phyloP scores from a whole-genome alignment of 2,888 invertebrate genomes.

The Drosophila kanekoi region DNA sequence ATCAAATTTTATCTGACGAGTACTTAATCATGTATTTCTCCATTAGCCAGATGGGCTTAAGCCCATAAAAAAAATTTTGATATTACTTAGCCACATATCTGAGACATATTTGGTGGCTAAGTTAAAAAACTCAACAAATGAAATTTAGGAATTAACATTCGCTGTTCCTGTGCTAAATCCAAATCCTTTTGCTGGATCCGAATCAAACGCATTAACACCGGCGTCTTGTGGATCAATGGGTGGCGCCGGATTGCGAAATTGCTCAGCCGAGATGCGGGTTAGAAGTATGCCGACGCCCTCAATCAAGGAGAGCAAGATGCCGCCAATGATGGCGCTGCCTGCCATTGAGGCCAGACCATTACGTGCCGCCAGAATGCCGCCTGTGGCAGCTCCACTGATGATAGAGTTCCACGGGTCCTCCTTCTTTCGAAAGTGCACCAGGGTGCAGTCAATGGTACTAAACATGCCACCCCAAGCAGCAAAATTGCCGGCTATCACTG shows the following conservation, averaged over 20 bases:
- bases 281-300: conserved; percentile 65
- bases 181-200: conserved; percentile 24
- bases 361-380: conserved; percentile 63
- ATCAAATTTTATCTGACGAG: not conserved
- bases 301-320: conserved; percentile 60
- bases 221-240: conserved; percentile 18
- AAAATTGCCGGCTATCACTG: conserved; percentile 63
- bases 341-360: conserved; percentile 67
- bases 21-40: not conserved
- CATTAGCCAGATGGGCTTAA: not conserved
- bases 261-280: conserved; percentile 64
- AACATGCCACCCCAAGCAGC: conserved; percentile 70
- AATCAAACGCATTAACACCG: conserved; percentile 27
- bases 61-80: conserved; percentile 4
- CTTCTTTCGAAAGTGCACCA: conserved; percentile 62
- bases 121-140: conserved; percentile 12
- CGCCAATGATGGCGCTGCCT: conserved; percentile 64
- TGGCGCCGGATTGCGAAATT: conserved; percentile 54
- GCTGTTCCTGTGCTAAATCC: conserved; percentile 39
- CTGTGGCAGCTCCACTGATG: conserved; percentile 68
- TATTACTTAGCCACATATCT: not conserved
- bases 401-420: conserved; percentile 77
- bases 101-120: not conserved
- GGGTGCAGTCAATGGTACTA: conserved; percentile 64
- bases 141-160: conserved; percentile 55